Conservation (phyloP, 2,113 vertebrate genomes). For the Strigops habroptila region DNA sequence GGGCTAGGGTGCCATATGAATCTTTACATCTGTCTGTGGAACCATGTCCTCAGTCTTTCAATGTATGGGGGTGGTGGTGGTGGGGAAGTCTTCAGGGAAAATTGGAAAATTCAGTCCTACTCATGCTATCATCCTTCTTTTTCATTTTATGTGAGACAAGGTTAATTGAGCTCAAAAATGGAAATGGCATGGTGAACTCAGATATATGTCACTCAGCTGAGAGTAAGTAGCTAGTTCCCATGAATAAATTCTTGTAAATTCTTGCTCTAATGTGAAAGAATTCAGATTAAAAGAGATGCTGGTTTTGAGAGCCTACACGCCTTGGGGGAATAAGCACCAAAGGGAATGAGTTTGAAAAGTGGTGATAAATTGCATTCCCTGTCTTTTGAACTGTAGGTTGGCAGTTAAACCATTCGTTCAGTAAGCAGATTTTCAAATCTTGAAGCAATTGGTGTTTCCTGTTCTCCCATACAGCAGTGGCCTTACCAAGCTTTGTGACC, state of each 20-base stretch:
- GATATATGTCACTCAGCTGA: background rate
- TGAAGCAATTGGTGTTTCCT: background rate
- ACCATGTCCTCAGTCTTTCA: background rate
- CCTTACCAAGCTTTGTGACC: background rate
- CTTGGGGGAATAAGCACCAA: background rate
- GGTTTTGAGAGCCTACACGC: background rate
- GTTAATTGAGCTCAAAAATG: constrained; percentile 5
- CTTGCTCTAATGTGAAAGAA: constrained; percentile 3
- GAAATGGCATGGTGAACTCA: background rate
- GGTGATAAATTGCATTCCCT: background rate
- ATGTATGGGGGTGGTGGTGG: background rate
- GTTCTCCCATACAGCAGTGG: background rate
- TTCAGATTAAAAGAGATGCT: background rate
- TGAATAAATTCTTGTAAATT: constrained; percentile 28
- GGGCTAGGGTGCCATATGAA: background rate
- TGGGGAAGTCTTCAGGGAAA: background rate
- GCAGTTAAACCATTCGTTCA: background rate
- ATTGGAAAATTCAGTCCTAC: background rate
- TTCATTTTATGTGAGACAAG: background rate
- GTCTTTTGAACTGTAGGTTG: background rate
- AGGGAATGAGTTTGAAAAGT: constrained; percentile 14
- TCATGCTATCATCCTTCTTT: background rate
- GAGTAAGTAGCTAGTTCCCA: background rate
- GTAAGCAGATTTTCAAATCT: background rate
- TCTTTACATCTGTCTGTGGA: background rate